Base-by-base conservation (phyloP, 2,113 vertebrate genomes). In the Sander lucioperca region DNA sequence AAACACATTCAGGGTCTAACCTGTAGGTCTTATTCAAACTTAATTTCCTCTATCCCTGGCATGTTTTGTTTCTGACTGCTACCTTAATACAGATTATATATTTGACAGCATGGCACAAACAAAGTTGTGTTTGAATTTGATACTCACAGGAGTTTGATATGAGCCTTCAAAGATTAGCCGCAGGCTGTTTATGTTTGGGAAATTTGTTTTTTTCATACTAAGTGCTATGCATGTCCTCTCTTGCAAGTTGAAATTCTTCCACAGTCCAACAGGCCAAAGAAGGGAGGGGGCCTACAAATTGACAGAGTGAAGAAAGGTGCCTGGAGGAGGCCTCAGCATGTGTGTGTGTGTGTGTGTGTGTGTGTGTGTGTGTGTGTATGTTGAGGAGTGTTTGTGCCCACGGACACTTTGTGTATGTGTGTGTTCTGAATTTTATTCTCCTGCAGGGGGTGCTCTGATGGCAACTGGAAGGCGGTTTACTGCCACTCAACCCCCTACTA, bases 381-480 rank as follows among this genome's bases (percentile, higher is more conserved):
- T 39, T 2, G 39, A 43, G 39, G 8, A 43, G 10, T 64, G 27
- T 18, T 54, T 58, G 33, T 68, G 69, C 33, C 27, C 19, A 36
- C 11, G 50, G 50, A 50, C 50, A 14, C 65, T 62, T 36, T 73
- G 48, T 45, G 48, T 6, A 33, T 63, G 33, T 80, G 69, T 81
- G 62, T 83, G 70, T 43, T 74, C 71, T 74, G 47, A 71, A 77
- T 68, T 82, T 77, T 83, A 36, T 47, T 56, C 80, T 88, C 82
- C 89, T 91, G 85, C 90, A 92, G 89, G 88, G 91, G 82, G 79
- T 91, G 88, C 80, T 91, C 86, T 75, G 72, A 88, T 85, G 87
- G 87, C 62, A 81, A 80, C 83, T 81, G 79, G 66, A 88, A 84
- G 78, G 45, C 27, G 23, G 53, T 87, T 87, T 84, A 59, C 90